Evolutionary conservation across 1,140 invertebrate species (phyloP).

Genomic region (Nautilus pompilius): DNA sequence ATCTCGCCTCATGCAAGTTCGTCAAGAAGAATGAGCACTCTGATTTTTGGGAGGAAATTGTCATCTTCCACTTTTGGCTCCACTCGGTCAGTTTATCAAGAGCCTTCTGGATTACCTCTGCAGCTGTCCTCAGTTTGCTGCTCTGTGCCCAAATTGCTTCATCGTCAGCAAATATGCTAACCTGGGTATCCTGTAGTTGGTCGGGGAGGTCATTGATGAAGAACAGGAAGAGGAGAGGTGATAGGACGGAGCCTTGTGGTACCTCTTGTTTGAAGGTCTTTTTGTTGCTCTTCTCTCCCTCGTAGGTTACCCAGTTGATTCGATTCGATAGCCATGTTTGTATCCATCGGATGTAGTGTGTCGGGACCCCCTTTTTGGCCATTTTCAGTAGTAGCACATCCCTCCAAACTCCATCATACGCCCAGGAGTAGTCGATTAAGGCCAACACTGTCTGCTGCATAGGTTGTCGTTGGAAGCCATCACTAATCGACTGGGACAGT

Average conservation of each 20-base stretch:
- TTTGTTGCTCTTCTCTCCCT: neutral
- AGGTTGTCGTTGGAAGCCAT: neutral
- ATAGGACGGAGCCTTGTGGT: too few species aligned
- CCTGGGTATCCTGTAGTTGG: too few species aligned
- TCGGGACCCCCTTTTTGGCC: too few species aligned
- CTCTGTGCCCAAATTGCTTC: neutral
- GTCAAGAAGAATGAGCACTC: too few species aligned
- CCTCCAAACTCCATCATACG: neutral
- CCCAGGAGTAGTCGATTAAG: too few species aligned
- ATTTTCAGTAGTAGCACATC: neutral
- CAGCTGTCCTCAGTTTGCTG: neutral
- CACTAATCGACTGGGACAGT: neutral
- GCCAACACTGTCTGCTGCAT: neutral
- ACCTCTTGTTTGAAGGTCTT: neutral
- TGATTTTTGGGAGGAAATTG: too few species aligned
- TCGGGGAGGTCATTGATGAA: too few species aligned
- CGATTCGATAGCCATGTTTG: neutral
- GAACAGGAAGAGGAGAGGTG: too few species aligned
- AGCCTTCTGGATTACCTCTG: neutral
- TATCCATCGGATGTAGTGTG: too few species aligned
- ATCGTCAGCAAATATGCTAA: too few species aligned
- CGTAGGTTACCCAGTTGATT: too few species aligned
- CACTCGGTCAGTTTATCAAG: neutral
- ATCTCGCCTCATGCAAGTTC: too few species aligned
- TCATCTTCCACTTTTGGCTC: neutral